Percentiles rank a stretch among this genome's conserved stretches.
These are phyloP conservation scores for Gisinianus flammeolus DNA, from an alignment of 2,888 invertebrate species.

Conservation along the genomic window DNA sequence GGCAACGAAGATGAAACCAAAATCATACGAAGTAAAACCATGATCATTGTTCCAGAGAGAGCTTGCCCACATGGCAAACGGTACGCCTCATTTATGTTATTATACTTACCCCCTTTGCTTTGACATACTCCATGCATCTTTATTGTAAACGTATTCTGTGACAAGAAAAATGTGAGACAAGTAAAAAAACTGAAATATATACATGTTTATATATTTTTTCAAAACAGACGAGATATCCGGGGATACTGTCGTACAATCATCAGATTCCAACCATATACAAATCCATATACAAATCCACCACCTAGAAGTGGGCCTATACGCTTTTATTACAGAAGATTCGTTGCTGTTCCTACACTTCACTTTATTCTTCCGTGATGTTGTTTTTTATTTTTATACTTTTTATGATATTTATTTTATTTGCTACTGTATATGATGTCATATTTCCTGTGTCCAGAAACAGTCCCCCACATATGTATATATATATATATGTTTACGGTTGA, in stretches of 20 bases:
- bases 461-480: too few species aligned
- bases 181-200: too few species aligned
- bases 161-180: too few species aligned
- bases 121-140: too few species aligned
- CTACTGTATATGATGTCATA: too few species aligned
- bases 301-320: slow-evolving; percentile 47
- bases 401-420: too few species aligned
- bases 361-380: slow-evolving; percentile 53
- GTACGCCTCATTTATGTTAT: not conserved
- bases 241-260: slow-evolving; percentile 55
- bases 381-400: too few species aligned
- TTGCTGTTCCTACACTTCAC: slow-evolving; percentile 56
- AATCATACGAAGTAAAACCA: slow-evolving; percentile 49
- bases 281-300: slow-evolving; percentile 35
- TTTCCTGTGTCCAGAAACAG: too few species aligned
- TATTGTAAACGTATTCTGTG: too few species aligned
- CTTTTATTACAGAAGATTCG: slow-evolving; percentile 56
- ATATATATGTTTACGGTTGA: too few species aligned
- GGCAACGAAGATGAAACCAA: slow-evolving; percentile 44
- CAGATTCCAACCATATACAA: slow-evolving; percentile 48
- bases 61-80: slow-evolving; percentile 49
- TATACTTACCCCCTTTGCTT: too few species aligned
- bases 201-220: too few species aligned
- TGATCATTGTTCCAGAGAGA: slow-evolving; percentile 56
- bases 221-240: slow-evolving; percentile 49